Conservation (phyloP, 1,140 invertebrate genomes). For the Drosophila nasuta region DNA sequence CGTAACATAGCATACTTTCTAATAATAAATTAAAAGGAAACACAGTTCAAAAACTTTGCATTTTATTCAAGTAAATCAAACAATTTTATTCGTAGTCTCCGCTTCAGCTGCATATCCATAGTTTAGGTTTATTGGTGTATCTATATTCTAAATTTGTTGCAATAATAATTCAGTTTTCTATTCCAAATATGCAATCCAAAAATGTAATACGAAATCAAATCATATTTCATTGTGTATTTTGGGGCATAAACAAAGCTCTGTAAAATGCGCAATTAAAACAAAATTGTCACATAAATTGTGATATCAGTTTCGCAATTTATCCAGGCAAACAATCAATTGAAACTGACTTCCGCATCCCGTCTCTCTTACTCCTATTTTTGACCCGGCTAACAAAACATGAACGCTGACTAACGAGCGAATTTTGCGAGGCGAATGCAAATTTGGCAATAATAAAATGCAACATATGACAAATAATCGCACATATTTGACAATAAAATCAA, state of each 20-base stretch:
- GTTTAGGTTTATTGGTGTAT: neutral
- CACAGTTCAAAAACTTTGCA: no score
- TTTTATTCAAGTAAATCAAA: no score
- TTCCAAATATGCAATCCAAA: neutral
- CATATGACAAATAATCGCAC: constrained; percentile 81
- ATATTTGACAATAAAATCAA: constrained; percentile 80
- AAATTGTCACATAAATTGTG: constrained; percentile 64
- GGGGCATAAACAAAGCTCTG: constrained; percentile 8
- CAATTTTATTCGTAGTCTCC: neutral
- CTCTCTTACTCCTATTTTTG: neutral
- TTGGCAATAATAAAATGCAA: constrained; percentile 80
- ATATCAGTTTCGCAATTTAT: constrained; percentile 60
- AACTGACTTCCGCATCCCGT: neutral
- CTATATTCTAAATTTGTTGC: no score
- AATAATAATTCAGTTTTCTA: neutral
- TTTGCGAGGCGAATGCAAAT: constrained; percentile 67
- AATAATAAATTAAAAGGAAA: no score
- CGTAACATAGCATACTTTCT: no score
- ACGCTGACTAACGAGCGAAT: constrained; percentile 62
- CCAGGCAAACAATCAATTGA: constrained; percentile 37
- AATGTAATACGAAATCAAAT: neutral
- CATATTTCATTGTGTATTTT: constrained; percentile 17
- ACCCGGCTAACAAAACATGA: constrained; percentile 27
- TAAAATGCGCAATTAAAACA: constrained; percentile 58
- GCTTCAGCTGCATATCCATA: neutral